These are phyloP conservation scores for Delichon dasypus DNA, from an alignment of 2,797 vertebrate genomes.

Conservation along the genomic window DNA sequence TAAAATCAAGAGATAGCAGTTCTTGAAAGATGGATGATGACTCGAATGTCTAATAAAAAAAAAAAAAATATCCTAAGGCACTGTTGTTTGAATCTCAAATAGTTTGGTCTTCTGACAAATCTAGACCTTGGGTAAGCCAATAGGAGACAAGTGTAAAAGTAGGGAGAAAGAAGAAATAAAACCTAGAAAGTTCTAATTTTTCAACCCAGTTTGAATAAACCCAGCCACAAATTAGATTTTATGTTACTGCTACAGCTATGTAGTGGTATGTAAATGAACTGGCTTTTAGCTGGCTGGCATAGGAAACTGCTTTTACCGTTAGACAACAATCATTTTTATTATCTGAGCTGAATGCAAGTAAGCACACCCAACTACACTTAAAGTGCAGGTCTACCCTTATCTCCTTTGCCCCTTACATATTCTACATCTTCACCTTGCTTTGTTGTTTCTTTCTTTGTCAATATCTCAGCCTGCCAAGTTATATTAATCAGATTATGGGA, in stretches of 20 bases:
- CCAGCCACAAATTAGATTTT: neutral
- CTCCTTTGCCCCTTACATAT: neutral
- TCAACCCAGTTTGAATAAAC: neutral
- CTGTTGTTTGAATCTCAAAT: neutral
- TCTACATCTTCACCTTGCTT: neutral
- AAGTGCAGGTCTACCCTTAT: neutral
- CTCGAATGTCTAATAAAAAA: neutral
- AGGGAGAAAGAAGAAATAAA: neutral
- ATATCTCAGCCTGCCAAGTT: neutral
- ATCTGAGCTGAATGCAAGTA: conserved; percentile 3
- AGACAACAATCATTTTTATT: neutral
- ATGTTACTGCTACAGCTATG: conserved; percentile 25
- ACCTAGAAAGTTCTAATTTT: neutral
- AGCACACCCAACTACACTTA: neutral
- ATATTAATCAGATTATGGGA: neutral
- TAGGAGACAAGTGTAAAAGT: neutral
- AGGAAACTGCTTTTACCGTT: conserved; percentile 49
- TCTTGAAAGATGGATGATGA: neutral
- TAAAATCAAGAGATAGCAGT: neutral
- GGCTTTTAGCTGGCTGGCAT: conserved; percentile 49
- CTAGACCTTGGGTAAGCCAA: neutral
- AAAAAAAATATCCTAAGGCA: neutral
- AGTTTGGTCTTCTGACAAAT: neutral
- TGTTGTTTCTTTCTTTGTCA: neutral
- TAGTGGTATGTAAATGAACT: conserved; percentile 46